phyloP scores from a whole-genome alignment of 2,888 invertebrate genomes.

The Cordilura impudica region DNA sequence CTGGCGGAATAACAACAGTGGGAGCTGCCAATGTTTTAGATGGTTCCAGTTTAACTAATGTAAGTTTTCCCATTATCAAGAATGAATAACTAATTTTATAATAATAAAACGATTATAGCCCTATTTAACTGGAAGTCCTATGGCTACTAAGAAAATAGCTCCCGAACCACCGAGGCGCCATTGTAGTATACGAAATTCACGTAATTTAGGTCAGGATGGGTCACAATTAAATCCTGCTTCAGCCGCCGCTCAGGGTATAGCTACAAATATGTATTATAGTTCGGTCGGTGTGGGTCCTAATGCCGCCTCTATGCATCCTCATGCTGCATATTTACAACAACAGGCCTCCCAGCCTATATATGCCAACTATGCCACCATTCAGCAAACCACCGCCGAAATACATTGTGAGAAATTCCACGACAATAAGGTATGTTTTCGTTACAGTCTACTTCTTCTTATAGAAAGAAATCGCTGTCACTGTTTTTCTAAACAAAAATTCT shows the following conservation, averaged over 20 bases:
- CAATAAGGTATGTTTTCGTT: conserved; percentile 72
- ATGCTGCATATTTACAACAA: conserved; percentile 67
- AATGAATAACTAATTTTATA: not conserved
- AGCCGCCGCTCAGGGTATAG: conserved; percentile 62
- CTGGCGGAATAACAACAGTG: conserved; percentile 25
- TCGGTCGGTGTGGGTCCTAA: conserved; percentile 48
- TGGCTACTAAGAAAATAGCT: conserved; percentile 87
- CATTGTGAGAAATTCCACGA: conserved; percentile 78
- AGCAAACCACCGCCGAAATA: conserved; percentile 82
- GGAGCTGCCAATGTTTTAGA: conserved; percentile 61
- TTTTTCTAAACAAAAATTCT: not conserved
- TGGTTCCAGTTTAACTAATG: conserved; percentile 68
- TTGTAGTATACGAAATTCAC: conserved; percentile 78
- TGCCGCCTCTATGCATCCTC: conserved; percentile 66
- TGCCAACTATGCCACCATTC: conserved; percentile 78
- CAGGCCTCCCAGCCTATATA: conserved; percentile 75
- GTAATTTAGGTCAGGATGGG: conserved; percentile 67
- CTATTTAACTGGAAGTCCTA: conserved; percentile 83
- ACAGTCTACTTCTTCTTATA: too few species aligned
- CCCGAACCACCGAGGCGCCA: conserved; percentile 90
- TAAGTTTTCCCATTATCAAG: conserved; percentile 54
- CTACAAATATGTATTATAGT: conserved; percentile 67
- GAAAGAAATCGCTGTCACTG: not conserved
- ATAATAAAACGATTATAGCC: conserved; percentile 72
- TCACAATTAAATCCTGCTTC: conserved; percentile 63